Conservation (phyloP, 2,113 vertebrate genomes). For the Varanus komodoensis region DNA sequence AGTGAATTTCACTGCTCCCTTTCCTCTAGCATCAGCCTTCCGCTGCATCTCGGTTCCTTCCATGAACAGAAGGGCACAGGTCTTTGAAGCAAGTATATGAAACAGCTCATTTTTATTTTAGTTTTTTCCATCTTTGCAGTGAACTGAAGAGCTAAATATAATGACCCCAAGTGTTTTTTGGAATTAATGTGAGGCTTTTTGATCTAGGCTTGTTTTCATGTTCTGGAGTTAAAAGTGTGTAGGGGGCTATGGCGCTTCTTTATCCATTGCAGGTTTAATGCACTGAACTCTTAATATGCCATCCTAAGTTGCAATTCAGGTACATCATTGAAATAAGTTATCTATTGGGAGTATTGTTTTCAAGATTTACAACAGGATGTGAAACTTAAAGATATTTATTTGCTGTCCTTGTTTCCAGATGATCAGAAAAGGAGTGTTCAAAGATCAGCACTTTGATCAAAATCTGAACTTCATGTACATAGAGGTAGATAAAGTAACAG, state of each 20-base stretch:
- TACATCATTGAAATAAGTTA: neutral
- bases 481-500: slow-evolving; percentile 99
- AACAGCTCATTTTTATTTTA: slow-evolving; percentile 11
- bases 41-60: too few relatives aligned
- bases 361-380: neutral
- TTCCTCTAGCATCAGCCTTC: too few relatives aligned
- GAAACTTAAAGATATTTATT: slow-evolving; percentile 26
- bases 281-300: neutral
- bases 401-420: slow-evolving; percentile 81
- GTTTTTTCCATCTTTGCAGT: slow-evolving; percentile 30
- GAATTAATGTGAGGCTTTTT: neutral
- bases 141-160: neutral
- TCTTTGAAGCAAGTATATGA: slow-evolving; percentile 26
- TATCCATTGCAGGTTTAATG: slow-evolving; percentile 20
- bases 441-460: slow-evolving; percentile 99
- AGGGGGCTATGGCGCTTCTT: neutral
- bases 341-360: neutral
- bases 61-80: too few relatives aligned
- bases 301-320: neutral
- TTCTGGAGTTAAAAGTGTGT: neutral
- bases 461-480: slow-evolving; percentile 99
- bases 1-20: too few relatives aligned
- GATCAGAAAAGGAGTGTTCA: slow-evolving; percentile 98
- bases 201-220: neutral
- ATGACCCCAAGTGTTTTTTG: neutral